Evolutionary conservation across 2,113 vertebrate genomes (phyloP), one percentile per base, ranked within the genome.

Genomic region (Nyctibius bracteatus): DNA sequence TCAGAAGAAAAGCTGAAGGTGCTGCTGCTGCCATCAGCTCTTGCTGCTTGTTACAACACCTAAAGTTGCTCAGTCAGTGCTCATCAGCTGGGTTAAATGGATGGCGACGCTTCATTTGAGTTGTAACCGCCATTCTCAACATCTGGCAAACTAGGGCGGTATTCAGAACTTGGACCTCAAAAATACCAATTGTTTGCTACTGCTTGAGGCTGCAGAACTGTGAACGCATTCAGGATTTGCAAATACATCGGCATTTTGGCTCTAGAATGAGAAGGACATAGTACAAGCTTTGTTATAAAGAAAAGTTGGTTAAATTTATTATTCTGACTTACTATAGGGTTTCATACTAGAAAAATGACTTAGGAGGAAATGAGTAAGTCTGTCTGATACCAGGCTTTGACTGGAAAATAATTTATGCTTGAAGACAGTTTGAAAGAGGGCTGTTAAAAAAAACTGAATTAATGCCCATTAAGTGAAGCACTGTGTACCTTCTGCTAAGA

Each of bases 301-400:
- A 44, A 27, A 84, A 71, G n/a, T 33, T 27, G 15, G 9, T 75
- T 58, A 59, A 24, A 35, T 84, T 30, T 55, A 23, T 81, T 67
- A 30, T 0, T 7, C 47, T 89, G 59, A 24, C 16, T 1, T 35
- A 33, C 23, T 73, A 0, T 3, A 70, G 44, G 5, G 4, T 54
- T 83, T 78, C 51, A 24, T 33, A 28, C 30, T 81, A 39, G 84
- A 75, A 91, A 73, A 58, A 27, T 8, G 58, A 17, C 35, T 83
- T 74, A 2, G 15, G 47, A 86, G 37, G 22, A 96, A 70, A 31
- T 43, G 5, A 91, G 15, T 52, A 28, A 82, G 25, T 31, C 70
- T 68, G 1, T 46, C 43, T 82, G 25, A 30, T 59, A 52, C 28
- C 28, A 81, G 25, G 25, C 24, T 94, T 78, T 67, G n/a, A 4